Conservation (phyloP, 2,888 invertebrate species). For the Acrocyrtus sp. region DNA sequence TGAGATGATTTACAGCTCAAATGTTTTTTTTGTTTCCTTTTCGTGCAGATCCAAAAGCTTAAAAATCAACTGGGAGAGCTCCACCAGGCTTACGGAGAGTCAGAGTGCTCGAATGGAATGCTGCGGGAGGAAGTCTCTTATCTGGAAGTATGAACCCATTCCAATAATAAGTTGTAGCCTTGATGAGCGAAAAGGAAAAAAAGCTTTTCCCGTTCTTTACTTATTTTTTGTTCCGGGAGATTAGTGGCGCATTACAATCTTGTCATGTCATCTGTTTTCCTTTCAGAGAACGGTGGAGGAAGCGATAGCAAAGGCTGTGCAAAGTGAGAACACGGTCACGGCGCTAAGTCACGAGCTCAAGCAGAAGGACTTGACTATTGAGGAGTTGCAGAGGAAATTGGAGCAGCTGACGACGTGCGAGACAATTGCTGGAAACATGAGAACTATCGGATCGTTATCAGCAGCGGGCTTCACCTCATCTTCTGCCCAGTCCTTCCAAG, state of each 20-base stretch:
- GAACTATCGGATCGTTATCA: not conserved
- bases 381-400: conserved; percentile 67
- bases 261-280: too few species aligned
- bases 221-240: not conserved
- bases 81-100: conserved; percentile 70
- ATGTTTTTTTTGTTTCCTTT: conserved; percentile 11
- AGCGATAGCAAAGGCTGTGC: conserved; percentile 55
- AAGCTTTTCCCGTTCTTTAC: not conserved
- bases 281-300: conserved; percentile 61
- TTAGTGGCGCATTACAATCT: too few species aligned
- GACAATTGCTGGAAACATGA: conserved; percentile 12
- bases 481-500: conserved; percentile 5
- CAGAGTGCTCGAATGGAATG: conserved; percentile 76
- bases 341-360: conserved; percentile 70
- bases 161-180: conserved; percentile 2
- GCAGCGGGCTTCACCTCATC: too few species aligned
- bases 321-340: conserved; percentile 67
- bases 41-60: conserved; percentile 59
- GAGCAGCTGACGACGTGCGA: conserved; percentile 59
- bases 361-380: conserved; percentile 69
- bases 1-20: too few species aligned
- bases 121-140: conserved; percentile 74
- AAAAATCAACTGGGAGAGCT: conserved; percentile 60
- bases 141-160: conserved; percentile 64
- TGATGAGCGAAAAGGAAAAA: too few species aligned